Evolutionary conservation across 2,797 vertebrate species (phyloP).

Genomic region (Lycodopsis pacificus): DNA sequence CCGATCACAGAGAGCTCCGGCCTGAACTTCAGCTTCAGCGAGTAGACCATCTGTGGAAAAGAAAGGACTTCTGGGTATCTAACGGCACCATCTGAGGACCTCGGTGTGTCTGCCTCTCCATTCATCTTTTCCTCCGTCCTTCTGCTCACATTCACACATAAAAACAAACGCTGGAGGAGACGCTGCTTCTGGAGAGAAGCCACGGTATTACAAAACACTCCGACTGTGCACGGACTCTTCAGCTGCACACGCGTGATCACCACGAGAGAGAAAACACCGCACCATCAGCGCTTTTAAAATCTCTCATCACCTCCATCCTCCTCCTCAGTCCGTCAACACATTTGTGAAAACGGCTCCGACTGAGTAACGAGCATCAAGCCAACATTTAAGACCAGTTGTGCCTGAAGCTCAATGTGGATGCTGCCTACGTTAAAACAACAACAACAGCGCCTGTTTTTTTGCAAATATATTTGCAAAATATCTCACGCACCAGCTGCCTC

Average conservation of each 20-base stretch:
- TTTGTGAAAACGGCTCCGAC: slow-evolving; percentile 13
- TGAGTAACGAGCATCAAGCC: slow-evolving; percentile 5
- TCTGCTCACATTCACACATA: slow-evolving; percentile 21
- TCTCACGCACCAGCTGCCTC: slow-evolving; percentile 19
- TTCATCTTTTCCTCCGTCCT: slow-evolving; percentile 11
- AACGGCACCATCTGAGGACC: background rate
- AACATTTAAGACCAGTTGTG: slow-evolving; percentile 23
- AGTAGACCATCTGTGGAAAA: slow-evolving; percentile 55
- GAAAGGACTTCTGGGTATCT: slow-evolving; percentile 24
- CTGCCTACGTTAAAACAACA: slow-evolving; percentile 3
- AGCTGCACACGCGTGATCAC: background rate
- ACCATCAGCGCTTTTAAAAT: background rate
- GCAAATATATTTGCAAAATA: background rate
- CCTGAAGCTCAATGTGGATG: slow-evolving; percentile 30
- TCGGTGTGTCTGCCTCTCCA: background rate
- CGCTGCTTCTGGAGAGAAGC: slow-evolving; percentile 4
- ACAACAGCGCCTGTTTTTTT: slow-evolving; percentile 15
- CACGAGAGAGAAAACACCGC: background rate
- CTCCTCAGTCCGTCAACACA: background rate
- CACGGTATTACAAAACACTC: background rate
- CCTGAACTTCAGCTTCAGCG: slow-evolving; percentile 87
- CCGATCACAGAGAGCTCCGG: slow-evolving; percentile 83
- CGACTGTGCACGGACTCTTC: background rate
- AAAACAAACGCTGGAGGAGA: slow-evolving; percentile 7
- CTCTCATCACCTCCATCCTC: background rate